A percentile compares a stretch with the other conserved stretches of the same genome.
These are phyloP conservation scores for Halcyon chelicuti DNA, from an alignment of 2,797 vertebrate species.

Conservation along the genomic window DNA sequence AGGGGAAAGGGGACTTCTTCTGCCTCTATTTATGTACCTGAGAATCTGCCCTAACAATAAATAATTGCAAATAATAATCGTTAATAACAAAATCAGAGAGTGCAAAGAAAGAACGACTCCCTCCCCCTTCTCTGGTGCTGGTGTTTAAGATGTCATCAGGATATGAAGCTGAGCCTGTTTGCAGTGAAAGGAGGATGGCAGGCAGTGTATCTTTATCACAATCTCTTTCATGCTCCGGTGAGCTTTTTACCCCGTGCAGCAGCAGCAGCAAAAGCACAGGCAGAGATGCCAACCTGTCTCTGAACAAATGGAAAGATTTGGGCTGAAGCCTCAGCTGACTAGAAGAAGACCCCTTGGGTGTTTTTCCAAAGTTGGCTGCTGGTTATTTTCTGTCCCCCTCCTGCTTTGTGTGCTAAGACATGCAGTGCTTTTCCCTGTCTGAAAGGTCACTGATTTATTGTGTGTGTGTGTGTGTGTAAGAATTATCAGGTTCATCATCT, in stretches of 20 bases:
- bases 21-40: not conserved
- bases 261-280: constrained; percentile 15
- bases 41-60: not conserved
- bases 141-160: constrained; percentile 29
- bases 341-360: not conserved
- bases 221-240: constrained; percentile 63
- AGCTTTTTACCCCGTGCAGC: not conserved
- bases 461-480: not conserved
- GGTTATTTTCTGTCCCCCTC: not conserved
- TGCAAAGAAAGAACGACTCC: not conserved
- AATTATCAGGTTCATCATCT: not conserved
- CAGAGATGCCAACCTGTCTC: constrained; percentile 56
- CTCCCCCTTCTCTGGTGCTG: not conserved
- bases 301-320: not conserved
- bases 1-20: not conserved
- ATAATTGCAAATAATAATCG: constrained; percentile 35
- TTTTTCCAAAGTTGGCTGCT: constrained; percentile 20
- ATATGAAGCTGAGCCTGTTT: constrained; percentile 23
- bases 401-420: not conserved
- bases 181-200: constrained; percentile 46
- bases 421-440: not conserved
- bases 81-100: not conserved
- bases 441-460: constrained; percentile 26
- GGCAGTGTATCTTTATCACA: constrained; percentile 64
- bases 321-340: constrained; percentile 10